Evolutionary conservation across 2,797 vertebrate genomes (phyloP).

Genomic region (Sebastolobus alascanus): DNA sequence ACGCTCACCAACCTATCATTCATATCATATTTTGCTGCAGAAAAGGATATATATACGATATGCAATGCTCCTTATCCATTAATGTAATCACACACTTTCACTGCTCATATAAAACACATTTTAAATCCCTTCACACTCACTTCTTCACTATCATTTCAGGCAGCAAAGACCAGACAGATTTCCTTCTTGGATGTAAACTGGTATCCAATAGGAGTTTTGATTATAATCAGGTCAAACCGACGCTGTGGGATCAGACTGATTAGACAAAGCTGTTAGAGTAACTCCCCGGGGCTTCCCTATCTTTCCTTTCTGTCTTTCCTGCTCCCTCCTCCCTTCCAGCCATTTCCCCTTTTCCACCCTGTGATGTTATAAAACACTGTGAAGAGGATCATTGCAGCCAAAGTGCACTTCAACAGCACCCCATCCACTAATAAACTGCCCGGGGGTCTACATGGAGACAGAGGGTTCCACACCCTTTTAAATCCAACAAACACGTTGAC

Average conservation of each 20-base stretch:
- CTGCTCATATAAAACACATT: conserved; percentile 33
- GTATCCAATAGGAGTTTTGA: conserved; percentile 58
- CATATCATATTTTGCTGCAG: not conserved
- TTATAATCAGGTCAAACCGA: conserved; percentile 76
- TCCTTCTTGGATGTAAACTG: conserved; percentile 40
- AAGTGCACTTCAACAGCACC: conserved; percentile 27
- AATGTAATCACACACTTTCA: conserved; percentile 27
- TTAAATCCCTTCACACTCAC: conserved; percentile 22
- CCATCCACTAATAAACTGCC: conserved; percentile 30
- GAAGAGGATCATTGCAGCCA: conserved; percentile 44
- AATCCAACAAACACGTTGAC: not conserved
- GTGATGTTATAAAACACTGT: conserved; percentile 43
- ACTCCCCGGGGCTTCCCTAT: conserved; percentile 59
- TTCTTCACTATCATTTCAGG: conserved; percentile 27
- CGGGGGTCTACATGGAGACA: conserved; percentile 22
- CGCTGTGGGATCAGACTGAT: conserved; percentile 73
- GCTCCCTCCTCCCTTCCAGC: conserved; percentile 33
- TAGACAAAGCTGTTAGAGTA: conserved; percentile 68
- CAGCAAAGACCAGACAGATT: conserved; percentile 4
- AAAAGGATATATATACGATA: not conserved
- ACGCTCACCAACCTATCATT: not conserved
- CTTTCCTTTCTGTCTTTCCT: conserved; percentile 32
- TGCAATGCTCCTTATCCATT: conserved; percentile 1
- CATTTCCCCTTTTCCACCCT: conserved; percentile 38
- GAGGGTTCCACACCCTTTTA: not conserved